Base-by-base conservation (phyloP, 1,140 invertebrate genomes). In the Zaprionus davidi region DNA sequence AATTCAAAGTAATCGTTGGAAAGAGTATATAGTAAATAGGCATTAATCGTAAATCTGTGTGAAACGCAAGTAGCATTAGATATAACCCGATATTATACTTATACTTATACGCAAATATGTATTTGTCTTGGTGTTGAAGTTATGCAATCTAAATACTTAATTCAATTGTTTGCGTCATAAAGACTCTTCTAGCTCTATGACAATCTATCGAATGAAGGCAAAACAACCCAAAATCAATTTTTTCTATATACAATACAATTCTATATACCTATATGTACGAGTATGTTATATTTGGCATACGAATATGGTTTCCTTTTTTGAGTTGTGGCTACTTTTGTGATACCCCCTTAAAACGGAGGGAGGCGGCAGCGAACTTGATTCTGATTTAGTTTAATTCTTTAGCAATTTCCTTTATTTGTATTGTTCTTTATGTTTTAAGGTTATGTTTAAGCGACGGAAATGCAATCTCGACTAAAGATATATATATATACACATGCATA, bases 251-350 rank as follows among this genome's bases (percentile, higher is more conserved):
- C 15, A 17, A n/a, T 46, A 41, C 15, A 17, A n/a, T 46, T 5
- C 41, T 41, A 15, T 70, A 68, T 38, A n/a, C 36, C 46, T 49
- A 36, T 55, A 38, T 13, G 20, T 63, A 22, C 22, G 22, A 22
- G 22, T 22, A 41, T 28, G 36, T 26, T 17, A 41, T 73, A 38
- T 38, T 38, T 38, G 36, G 36, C 36, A 28, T 34, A 34, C 31
- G 31, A 34, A 34, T 56, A 65, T 41, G 34, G 26, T 72, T 76
- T 81, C 64, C 71, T 55, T 67, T 62, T 46, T 71, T 78, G 53
- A 70, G 69, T 85, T 90, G 38, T 75, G 78, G 79, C 71, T 71
- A 90, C 85, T 90, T 90, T 90, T 90, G 85, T 90, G 85, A 90
- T 90, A 88, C 79, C 78, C 65, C 46, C 20, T 58, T 13, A 70